Base-by-base conservation (phyloP, 2,888 invertebrate species). In the Tetranychus truncatus region DNA sequence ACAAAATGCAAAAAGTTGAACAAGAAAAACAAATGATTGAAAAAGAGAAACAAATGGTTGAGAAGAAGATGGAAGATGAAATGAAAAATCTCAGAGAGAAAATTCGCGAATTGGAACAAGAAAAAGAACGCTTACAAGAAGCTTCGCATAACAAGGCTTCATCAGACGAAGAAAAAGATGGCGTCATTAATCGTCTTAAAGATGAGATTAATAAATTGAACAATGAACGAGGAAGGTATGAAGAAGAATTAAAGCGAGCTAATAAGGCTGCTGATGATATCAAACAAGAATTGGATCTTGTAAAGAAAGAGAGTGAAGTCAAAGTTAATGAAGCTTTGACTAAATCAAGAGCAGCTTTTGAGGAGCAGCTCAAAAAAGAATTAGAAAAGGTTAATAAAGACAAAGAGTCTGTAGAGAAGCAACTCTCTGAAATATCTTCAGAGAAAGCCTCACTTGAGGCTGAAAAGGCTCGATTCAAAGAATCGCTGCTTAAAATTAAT, bases 71-170 rank as follows among this genome's bases (percentile, higher is more conserved):
- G 6, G 11, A 71, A 75, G 67, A 73, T 9, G 69, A 78, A 11
- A 71, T 80, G n/a, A 76, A 79, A 74, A 77, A 81, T 1, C 82
- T 86, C 8, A 85, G 85, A 67, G 83, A 79, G 71, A 85, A 86
- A 80, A 81, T 87, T 77, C 80, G 79, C 18, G 65, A 75, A 46
- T 55, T 45, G 11, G 72, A 75, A 34, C n/a, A 71, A 20, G 67
- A 74, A 67, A 74, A 69, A 20, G 15, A 66, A 24, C 20, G 45
- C 24, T 34, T 74, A 20, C 66, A 71, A 72, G 71, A 75, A 24
- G 72, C 75, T 71, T 75, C 69, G 6, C 9, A 55, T 55, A 55
- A 55, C 55, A 55, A 55, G 55, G 55, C 44, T 69, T 24, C 34
- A 24, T 45, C 45, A 11, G 69, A 74, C 18, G 67, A 65, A 76